phyloP scores from a whole-genome alignment of 2,797 vertebrate species.

The Perodicticus potto region DNA sequence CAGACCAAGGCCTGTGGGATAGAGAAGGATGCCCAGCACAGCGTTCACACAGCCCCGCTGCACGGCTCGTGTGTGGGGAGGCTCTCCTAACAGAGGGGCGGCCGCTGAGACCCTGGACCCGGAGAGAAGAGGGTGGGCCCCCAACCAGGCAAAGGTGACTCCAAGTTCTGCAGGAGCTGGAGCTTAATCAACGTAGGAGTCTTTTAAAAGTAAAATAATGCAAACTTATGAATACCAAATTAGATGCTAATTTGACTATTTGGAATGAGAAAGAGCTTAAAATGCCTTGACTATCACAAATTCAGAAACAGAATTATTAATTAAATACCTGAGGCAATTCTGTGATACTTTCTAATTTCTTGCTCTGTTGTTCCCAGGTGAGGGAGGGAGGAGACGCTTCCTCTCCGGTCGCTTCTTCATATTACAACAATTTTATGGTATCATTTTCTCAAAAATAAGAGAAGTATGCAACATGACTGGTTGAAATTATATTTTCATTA shows the following conservation, averaged over 20 bases:
- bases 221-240: not conserved
- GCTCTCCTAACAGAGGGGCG: no score
- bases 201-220: not conserved
- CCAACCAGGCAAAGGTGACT: not conserved
- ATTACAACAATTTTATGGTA: not conserved
- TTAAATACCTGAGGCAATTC: not conserved
- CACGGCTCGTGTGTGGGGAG: no score
- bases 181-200: not conserved
- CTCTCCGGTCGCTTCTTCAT: not conserved
- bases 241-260: not conserved
- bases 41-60: no score
- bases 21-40: no score
- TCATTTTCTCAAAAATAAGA: not conserved
- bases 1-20: no score
- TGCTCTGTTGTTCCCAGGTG: not conserved
- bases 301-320: conserved; percentile 10
- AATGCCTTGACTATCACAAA: not conserved
- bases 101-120: not conserved
- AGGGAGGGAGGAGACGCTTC: not conserved
- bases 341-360: not conserved
- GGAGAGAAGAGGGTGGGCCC: conserved; percentile 11
- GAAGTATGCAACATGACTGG: not conserved
- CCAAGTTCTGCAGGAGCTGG: not conserved
- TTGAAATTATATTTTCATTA: conserved; percentile 45
- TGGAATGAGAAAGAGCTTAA: conserved; percentile 44